Conservation (phyloP, 2,113 vertebrate species). For the Passer domesticus region DNA sequence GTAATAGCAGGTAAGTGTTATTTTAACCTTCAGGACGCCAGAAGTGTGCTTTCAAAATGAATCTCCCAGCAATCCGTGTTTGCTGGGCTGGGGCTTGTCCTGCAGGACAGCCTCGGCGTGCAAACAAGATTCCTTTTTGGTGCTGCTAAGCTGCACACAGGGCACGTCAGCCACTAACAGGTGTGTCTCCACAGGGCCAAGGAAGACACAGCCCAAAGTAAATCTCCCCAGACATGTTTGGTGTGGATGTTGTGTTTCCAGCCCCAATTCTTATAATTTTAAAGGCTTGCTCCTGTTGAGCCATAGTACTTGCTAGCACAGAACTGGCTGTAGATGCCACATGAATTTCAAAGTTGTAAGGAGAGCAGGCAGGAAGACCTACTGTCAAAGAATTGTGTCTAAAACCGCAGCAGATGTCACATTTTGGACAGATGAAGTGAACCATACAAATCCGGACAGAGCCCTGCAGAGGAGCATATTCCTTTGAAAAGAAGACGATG, state of each 20-base stretch:
- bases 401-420: not conserved
- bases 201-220: not conserved
- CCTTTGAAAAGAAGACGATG: not conserved
- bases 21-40: not conserved
- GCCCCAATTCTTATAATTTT: not conserved
- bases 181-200: rapidly evolving
- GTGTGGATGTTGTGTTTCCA: not conserved
- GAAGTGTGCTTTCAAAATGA: not conserved
- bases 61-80: not conserved
- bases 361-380: not conserved
- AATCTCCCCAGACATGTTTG: not conserved
- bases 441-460: not conserved
- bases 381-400: not conserved
- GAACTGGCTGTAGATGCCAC: not conserved
- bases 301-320: not conserved
- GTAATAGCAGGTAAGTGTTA: not conserved
- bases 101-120: not conserved
- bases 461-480: not conserved
- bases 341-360: not conserved
- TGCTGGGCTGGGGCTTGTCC: not conserved
- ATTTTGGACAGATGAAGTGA: not conserved
- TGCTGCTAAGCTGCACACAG: rapidly evolving
- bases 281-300: not conserved
- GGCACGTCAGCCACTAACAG: rapidly evolving
- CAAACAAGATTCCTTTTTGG: not conserved